These are phyloP conservation scores for Cotesia congregata DNA, from an alignment of 2,888 invertebrate species.

Conservation along the genomic window DNA sequence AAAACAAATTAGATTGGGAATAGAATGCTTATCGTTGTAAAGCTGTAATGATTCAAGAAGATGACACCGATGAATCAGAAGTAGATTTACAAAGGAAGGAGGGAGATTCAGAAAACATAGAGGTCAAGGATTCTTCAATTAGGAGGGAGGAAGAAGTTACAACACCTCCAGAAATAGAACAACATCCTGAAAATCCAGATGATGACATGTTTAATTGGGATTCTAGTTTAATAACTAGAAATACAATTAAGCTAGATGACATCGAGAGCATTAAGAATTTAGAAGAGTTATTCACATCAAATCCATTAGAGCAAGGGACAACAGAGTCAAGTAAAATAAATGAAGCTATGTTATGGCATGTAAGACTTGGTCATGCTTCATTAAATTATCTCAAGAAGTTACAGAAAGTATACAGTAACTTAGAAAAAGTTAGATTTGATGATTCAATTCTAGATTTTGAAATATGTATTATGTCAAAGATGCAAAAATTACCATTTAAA, in stretches of 20 bases:
- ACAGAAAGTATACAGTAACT: conserved; percentile 24
- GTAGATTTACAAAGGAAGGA: conserved; percentile 24
- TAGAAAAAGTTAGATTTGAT: conserved; percentile 39
- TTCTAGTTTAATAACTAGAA: conserved; percentile 13
- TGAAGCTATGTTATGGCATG: conserved; percentile 41
- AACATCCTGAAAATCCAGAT: conserved; percentile 14
- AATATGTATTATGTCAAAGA: conserved; percentile 35
- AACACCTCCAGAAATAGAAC: neutral
- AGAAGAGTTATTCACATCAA: conserved; percentile 12
- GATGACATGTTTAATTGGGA: conserved; percentile 17
- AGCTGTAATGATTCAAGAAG: conserved; percentile 25
- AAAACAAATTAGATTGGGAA: conserved; percentile 15
- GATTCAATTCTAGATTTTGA: conserved; percentile 40
- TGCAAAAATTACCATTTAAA: conserved; percentile 41
- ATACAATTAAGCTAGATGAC: conserved; percentile 26
- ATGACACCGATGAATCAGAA: conserved; percentile 31
- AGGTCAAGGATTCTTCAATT: conserved; percentile 31
- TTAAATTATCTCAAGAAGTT: conserved; percentile 23
- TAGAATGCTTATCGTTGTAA: conserved; percentile 30
- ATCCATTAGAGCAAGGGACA: conserved; percentile 2
- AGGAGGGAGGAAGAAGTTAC: conserved; percentile 31
- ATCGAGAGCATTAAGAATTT: conserved; percentile 1
- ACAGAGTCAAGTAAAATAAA: neutral
- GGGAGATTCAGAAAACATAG: conserved; percentile 26
- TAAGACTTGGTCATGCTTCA: conserved; percentile 36